Evolutionary conservation across 1,140 invertebrate genomes (phyloP).

Genomic region (Acromyrmex heyeri): DNA sequence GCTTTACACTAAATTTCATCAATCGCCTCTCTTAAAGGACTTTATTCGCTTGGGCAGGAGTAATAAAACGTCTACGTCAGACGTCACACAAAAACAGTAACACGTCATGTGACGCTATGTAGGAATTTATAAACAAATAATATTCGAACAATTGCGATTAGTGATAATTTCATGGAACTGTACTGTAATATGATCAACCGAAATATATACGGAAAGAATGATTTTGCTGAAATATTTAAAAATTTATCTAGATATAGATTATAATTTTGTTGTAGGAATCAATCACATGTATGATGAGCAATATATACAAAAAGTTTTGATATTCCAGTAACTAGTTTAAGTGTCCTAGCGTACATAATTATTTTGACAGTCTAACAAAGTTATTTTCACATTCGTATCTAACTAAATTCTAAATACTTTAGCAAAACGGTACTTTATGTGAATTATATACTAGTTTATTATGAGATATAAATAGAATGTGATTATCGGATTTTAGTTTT

Average conservation of each 20-base stretch:
- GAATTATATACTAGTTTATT: neutral
- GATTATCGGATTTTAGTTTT: neutral
- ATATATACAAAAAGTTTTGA: no score
- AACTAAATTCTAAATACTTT: no score
- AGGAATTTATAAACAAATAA: neutral
- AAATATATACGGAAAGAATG: neutral
- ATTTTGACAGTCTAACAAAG: no score
- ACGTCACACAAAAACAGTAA: neutral
- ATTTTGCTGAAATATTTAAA: no score
- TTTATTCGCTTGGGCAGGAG: neutral
- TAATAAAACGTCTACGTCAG: neutral
- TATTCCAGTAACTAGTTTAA: no score
- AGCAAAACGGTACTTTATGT: no score
- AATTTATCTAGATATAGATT: no score
- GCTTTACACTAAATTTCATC: conserved; percentile 50
- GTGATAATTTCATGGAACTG: neutral
- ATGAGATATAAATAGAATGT: neutral
- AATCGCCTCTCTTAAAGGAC: neutral
- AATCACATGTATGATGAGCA: no score
- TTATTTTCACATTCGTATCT: no score
- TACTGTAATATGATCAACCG: no score
- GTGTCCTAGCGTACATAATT: no score
- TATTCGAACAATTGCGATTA: neutral
- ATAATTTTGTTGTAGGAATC: no score
- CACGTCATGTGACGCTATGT: neutral